phyloP scores from a whole-genome alignment of 2,888 invertebrate genomes.

The Cantharis nigra region DNA sequence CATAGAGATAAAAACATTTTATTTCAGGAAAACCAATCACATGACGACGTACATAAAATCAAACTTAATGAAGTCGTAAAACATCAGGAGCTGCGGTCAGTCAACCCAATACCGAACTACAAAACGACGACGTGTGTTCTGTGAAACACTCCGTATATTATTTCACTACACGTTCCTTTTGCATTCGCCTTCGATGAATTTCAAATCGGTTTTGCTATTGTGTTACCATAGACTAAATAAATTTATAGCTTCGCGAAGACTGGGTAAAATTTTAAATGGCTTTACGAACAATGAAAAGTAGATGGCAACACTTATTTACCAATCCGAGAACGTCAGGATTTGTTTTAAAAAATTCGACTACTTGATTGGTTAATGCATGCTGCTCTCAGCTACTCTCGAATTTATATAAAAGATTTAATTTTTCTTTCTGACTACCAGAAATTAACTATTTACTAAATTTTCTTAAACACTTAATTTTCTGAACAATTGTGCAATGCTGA shows the following conservation, averaged over 20 bases:
- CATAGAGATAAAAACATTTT: neutral
- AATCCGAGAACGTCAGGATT: neutral
- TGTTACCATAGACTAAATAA: neutral
- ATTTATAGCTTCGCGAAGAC: neutral
- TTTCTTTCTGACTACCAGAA: no score
- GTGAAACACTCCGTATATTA: neutral
- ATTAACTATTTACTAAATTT: neutral
- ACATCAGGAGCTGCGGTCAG: neutral
- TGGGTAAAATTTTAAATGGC: neutral
- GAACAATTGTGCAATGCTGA: neutral
- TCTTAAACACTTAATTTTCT: neutral
- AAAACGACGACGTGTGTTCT: neutral
- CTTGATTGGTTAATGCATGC: no score
- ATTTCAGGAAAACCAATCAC: neutral
- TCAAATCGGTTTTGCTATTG: neutral
- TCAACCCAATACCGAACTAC: neutral
- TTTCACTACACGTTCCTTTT: neutral
- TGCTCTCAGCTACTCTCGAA: no score
- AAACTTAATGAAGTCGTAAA: neutral
- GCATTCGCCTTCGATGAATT: neutral
- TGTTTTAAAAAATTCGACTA: no score
- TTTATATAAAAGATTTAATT: no score
- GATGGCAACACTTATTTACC: neutral
- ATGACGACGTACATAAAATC: neutral
- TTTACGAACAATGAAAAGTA: neutral